Evolutionary conservation across 2,113 vertebrate genomes (phyloP).

Genomic region (Sialia sialis): DNA sequence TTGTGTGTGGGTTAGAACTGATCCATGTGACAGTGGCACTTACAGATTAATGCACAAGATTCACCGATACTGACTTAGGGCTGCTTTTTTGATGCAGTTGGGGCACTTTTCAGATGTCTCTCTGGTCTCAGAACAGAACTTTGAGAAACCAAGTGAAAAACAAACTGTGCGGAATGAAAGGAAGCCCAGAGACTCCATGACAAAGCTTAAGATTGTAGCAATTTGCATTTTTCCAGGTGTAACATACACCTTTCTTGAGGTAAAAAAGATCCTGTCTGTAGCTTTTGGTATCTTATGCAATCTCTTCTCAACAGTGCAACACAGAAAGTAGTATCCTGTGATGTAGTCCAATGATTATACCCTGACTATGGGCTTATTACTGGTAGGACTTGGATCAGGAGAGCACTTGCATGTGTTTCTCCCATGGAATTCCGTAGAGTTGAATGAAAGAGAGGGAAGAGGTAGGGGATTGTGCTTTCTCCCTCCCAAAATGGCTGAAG

Average conservation of each 20-base stretch:
- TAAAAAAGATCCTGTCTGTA: not conserved
- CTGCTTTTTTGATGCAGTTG: not conserved
- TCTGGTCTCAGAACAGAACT: not conserved
- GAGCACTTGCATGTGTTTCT: not conserved
- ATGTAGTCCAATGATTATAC: not conserved
- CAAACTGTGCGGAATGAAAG: not conserved
- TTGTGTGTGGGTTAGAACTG: not conserved
- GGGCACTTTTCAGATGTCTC: not conserved
- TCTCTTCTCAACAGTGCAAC: not conserved
- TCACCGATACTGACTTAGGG: not conserved
- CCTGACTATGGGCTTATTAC: not conserved
- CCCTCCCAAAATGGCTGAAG: not conserved
- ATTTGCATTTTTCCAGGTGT: not conserved
- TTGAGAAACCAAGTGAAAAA: not conserved
- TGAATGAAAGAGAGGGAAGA: not conserved
- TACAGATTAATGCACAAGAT: not conserved
- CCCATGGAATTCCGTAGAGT: not conserved
- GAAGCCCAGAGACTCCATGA: not conserved
- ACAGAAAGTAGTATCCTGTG: not conserved
- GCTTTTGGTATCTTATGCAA: not conserved
- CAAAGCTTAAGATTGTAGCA: not conserved
- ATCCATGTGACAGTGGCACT: not conserved
- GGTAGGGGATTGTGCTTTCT: not conserved
- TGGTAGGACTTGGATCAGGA: not conserved
- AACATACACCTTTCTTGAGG: not conserved